Percentiles rank a stretch among this genome's conserved stretches.
phyloP scores from a whole-genome alignment of 2,113 vertebrate species.

The Micromys minutus region DNA sequence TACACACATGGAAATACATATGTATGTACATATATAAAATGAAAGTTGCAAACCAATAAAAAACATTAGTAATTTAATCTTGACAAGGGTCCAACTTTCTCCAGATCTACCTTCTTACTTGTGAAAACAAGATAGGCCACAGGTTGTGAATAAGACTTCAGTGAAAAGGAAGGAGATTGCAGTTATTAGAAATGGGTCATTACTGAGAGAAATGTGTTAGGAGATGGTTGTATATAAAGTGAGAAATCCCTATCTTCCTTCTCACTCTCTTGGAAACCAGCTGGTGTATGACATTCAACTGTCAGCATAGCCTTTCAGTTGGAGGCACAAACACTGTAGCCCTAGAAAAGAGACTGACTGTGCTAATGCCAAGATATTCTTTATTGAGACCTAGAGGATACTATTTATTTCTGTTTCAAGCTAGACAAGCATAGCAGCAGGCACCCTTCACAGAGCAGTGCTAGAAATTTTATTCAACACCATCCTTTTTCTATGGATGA shows the following conservation, averaged over 20 bases:
- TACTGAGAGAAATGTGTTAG: conserved; percentile 13
- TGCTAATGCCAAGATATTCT: rapidly evolving
- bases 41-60: not conserved
- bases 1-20: not conserved
- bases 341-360: not conserved
- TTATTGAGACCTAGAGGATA: not conserved
- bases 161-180: not conserved
- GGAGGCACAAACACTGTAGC: not conserved
- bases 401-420: not conserved
- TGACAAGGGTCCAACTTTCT: not conserved
- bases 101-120: not conserved
- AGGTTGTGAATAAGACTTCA: not conserved
- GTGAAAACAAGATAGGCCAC: not conserved
- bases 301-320: not conserved
- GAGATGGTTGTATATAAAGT: not conserved
- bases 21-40: not conserved
- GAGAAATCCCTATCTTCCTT: not conserved
- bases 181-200: conserved; percentile 7
- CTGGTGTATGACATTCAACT: not conserved
- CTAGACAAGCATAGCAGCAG: not conserved
- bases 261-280: conserved; percentile 25
- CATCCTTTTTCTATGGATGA: not conserved
- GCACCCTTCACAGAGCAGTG: rapidly evolving
- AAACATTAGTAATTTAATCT: not conserved
- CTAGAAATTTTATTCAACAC: rapidly evolving